These are phyloP conservation scores for Tortrix viridana DNA, from an alignment of 2,888 invertebrate species.

Conservation along the genomic window DNA sequence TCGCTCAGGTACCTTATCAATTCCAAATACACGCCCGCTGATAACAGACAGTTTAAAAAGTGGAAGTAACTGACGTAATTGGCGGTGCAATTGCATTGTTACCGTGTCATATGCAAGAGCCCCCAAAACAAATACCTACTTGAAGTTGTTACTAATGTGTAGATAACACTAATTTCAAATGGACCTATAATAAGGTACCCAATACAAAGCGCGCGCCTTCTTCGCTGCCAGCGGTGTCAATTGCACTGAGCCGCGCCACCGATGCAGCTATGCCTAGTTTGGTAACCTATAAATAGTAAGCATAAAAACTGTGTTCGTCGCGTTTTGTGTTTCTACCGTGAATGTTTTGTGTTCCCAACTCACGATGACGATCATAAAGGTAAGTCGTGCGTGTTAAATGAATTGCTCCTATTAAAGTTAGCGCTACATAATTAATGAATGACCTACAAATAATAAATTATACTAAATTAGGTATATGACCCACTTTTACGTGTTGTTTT, in stretches of 20 bases:
- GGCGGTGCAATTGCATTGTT: conserved; percentile 1
- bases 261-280: background rate
- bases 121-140: no score
- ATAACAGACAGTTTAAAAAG: conserved; percentile 2
- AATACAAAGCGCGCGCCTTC: no score
- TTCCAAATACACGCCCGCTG: background rate
- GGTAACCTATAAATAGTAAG: conserved; percentile 15
- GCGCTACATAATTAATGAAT: background rate
- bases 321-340: conserved; percentile 21
- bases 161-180: no score
- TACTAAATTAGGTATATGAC: no score
- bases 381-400: background rate
- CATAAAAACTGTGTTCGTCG: conserved; percentile 1
- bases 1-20: background rate
- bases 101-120: background rate
- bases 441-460: conserved; percentile 1
- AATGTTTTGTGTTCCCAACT: conserved; percentile 20
- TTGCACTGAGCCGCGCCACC: no score
- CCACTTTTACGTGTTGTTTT: no score
- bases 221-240: no score
- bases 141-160: no score
- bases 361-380: background rate
- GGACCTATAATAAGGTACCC: no score
- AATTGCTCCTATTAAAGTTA: background rate
- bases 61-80: background rate